These are phyloP conservation scores for Druon quercuslanigerum DNA, from an alignment of 1,140 invertebrate genomes.

Conservation along the genomic window DNA sequence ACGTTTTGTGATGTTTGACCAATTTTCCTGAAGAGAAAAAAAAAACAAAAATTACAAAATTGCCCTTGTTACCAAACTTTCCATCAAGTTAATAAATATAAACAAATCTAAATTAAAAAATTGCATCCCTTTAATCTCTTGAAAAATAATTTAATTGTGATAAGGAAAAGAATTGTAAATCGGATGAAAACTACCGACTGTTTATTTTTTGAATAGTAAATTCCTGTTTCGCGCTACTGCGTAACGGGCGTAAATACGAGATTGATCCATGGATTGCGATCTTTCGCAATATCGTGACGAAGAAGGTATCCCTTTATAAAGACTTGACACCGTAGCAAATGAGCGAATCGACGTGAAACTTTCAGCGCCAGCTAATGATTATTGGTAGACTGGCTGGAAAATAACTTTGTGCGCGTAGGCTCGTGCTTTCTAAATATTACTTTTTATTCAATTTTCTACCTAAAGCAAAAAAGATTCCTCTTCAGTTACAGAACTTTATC, in stretches of 20 bases:
- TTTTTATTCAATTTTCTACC: neutral
- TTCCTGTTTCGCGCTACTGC: too few species aligned
- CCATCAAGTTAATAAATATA: too few species aligned
- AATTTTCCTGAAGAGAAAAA: too few species aligned
- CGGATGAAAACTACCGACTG: too few species aligned
- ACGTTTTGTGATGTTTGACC: too few species aligned
- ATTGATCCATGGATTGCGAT: slow-evolving; percentile 38
- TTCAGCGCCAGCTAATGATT: slow-evolving; percentile 22
- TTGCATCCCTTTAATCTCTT: too few species aligned
- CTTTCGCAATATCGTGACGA: slow-evolving; percentile 41
- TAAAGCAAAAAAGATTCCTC: neutral
- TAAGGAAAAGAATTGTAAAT: too few species aligned
- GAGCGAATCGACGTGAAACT: slow-evolving; percentile 5
- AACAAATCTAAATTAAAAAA: too few species aligned
- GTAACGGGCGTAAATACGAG: slow-evolving; percentile 36
- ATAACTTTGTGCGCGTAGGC: neutral
- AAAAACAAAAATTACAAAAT: too few species aligned
- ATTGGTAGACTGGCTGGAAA: neutral
- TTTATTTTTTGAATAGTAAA: too few species aligned
- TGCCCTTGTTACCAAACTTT: too few species aligned
- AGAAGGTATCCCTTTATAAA: slow-evolving; percentile 6
- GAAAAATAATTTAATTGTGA: too few species aligned
- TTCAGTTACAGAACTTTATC: slow-evolving; percentile 20
- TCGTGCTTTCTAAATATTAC: slow-evolving; percentile 9
- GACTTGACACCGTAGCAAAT: slow-evolving; percentile 21